phyloP scores from a whole-genome alignment of 1,140 invertebrate genomes.

The Drosophila ambigua region DNA sequence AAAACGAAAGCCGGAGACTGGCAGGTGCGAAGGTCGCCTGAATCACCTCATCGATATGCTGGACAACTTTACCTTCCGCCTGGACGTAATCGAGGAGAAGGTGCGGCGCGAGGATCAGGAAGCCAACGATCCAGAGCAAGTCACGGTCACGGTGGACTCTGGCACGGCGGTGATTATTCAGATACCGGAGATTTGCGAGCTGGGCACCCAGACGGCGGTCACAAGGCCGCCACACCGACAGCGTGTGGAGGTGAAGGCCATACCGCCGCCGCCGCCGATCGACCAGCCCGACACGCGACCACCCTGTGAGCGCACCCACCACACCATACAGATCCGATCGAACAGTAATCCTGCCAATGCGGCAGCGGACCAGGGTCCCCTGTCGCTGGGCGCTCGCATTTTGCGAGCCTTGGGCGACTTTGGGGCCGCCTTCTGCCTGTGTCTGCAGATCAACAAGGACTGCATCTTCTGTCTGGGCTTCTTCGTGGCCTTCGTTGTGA shows the following conservation, averaged over 20 bases:
- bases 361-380: constrained; percentile 1
- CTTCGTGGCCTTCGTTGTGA: constrained; percentile 76
- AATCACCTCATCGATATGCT: constrained; percentile 50
- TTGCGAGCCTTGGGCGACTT: constrained; percentile 54
- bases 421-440: constrained; percentile 64
- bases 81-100: constrained; percentile 47
- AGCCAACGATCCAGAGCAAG: too few species aligned
- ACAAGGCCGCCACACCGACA: constrained; percentile 5
- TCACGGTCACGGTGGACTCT: too few species aligned
- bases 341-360: constrained; percentile 27
- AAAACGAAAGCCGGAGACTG: background rate
- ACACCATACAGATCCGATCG: constrained; percentile 66
- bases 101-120: background rate
- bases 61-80: constrained; percentile 44
- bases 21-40: constrained; percentile 7
- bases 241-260: constrained; percentile 9
- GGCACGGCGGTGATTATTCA: constrained; percentile 10
- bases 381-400: constrained; percentile 23
- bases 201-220: constrained; percentile 54
- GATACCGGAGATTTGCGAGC: constrained; percentile 21
- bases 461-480: constrained; percentile 79
- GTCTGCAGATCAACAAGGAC: constrained; percentile 78
- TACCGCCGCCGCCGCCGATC: background rate
- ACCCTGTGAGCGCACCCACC: constrained; percentile 59
- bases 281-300: constrained; percentile 13